Conservation (phyloP, 2,888 invertebrate genomes). For the Morpho deidamia region DNA sequence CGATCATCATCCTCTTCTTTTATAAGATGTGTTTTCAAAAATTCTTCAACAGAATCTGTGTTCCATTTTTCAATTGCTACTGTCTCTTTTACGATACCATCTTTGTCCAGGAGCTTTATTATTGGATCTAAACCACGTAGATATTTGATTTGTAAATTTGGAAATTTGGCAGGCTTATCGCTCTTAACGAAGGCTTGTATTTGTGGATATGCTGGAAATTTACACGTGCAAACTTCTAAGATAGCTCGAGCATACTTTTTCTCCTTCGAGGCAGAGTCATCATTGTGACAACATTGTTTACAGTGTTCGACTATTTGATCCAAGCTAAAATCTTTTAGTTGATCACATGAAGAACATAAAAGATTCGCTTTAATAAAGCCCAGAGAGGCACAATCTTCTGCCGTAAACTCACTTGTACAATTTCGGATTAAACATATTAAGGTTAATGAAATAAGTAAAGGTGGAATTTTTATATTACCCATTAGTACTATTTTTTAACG, state of each 20-base stretch:
- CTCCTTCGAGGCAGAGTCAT: constrained; percentile 80
- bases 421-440: constrained; percentile 14
- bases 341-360: constrained; percentile 92
- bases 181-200: constrained; percentile 99
- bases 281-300: constrained; percentile 88
- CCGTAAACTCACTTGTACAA: constrained; percentile 78
- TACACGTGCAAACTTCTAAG: constrained; percentile 98
- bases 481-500: neutral
- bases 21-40: constrained; percentile 91
- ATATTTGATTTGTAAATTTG: constrained; percentile 94
- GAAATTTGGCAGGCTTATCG: constrained; percentile 92
- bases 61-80: constrained; percentile 99
- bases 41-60: constrained; percentile 98
- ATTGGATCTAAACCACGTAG: constrained; percentile 96
- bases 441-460: constrained; percentile 10
- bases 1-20: constrained; percentile 75
- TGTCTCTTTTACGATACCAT: constrained; percentile 90
- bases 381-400: constrained; percentile 89
- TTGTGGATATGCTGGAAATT: constrained; percentile 98
- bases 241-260: constrained; percentile 94
- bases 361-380: constrained; percentile 93
- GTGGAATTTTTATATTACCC: neutral
- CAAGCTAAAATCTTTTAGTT: constrained; percentile 86
- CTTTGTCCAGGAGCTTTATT: constrained; percentile 92
- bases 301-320: constrained; percentile 83